These are phyloP conservation scores for Stichodactyla helianthus DNA, from an alignment of 64 coral and sea anemone species.

Conservation along the genomic window DNA sequence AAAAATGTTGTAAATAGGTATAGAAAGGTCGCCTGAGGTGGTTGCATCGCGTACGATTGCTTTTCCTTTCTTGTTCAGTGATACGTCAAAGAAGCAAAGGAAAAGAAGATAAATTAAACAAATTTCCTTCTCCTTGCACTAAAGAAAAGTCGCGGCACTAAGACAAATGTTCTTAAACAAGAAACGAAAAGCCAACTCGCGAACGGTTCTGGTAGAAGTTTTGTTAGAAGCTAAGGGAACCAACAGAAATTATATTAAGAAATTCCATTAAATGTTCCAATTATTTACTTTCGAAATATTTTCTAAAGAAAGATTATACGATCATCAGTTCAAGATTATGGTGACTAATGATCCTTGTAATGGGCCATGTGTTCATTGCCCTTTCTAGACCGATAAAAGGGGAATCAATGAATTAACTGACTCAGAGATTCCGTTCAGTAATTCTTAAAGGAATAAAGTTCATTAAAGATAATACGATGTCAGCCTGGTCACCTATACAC, in stretches of 20 bases:
- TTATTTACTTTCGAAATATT: not conserved
- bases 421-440: not conserved
- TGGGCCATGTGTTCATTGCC: not conserved
- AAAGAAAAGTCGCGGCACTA: too few relatives aligned
- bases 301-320: slow-evolving; percentile 4
- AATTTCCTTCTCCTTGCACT: too few relatives aligned
- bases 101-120: not conserved
- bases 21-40: not conserved
- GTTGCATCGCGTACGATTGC: not conserved
- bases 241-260: not conserved
- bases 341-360: slow-evolving; percentile 1
- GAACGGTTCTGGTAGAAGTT: not conserved
- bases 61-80: not conserved
- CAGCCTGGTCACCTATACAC: not conserved
- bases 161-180: not conserved
- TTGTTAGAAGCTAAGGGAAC: not conserved
- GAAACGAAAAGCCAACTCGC: not conserved
- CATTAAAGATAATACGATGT: not conserved
- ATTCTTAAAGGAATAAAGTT: slow-evolving; percentile 1
- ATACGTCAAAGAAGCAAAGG: not conserved
- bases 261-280: not conserved
- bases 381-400: not conserved
- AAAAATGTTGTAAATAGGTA: not conserved
- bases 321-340: not conserved
- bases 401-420: not conserved